Evolutionary conservation across 1,140 invertebrate genomes (phyloP), one percentile per base, ranked within the genome.

Genomic region (Solenopsis fugax): DNA sequence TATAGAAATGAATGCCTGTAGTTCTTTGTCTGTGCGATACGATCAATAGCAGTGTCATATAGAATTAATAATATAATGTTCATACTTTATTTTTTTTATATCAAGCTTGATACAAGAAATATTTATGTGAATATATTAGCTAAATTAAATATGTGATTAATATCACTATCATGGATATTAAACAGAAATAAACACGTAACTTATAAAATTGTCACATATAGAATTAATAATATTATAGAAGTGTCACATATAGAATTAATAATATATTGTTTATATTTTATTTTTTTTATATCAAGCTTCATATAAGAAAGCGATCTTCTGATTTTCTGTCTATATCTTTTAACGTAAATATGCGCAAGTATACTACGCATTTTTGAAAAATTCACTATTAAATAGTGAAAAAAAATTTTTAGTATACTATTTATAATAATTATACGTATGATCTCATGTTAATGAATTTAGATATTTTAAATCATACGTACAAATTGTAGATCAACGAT

Each of bases 91-190:
- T n/a, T n/a, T n/a, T n/a, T n/a, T n/a, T n/a, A n/a, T n/a, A n/a
- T n/a, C n/a, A n/a, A n/a, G n/a, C n/a, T n/a, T n/a, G n/a, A n/a
- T n/a, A 34, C 16, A 54, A 72, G 54, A 72, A 67, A 13, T n/a
- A 9, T 45, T 34, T 21, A 21, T 6, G 18, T 48, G 13, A 18
- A 29, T 50, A 29, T 21, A 0, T 6, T 37, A 2, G n/a, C 18
- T 45, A 67, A 45, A 67, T 67, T 50, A 71, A 71, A 52, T 71
- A 52, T 52, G 13, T 18, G 12, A 71, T 52, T 7, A 52, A 71
- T 37, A 0, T 16, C 0, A 2, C 18, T 7, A 24, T 69, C 41
- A 48, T 69, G 16, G 3, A 10, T 41, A 41, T 52, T 52, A 29
- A 71, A 52, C 7, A 52, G 13, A 34, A 18, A 54, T 72, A 10